Conservation (phyloP, 2,113 vertebrate species). For the Condylura cristata region DNA sequence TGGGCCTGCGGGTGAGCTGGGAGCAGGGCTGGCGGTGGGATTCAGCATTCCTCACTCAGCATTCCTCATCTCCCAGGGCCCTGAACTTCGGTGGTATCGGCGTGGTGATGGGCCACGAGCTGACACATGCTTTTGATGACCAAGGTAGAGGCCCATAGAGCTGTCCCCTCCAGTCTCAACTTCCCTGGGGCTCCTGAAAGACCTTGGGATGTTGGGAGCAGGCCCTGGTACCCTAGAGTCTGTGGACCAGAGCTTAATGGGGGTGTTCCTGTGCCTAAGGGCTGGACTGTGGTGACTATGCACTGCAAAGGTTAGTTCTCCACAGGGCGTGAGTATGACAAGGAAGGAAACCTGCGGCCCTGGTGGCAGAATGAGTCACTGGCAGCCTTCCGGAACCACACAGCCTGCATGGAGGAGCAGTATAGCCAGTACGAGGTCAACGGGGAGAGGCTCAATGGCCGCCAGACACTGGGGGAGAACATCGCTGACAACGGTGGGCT, state of each 20-base stretch:
- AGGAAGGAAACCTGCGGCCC: conserved; percentile 94
- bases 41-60: neutral
- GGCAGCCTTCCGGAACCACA: conserved; percentile 93
- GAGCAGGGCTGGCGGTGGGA: neutral
- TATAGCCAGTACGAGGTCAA: conserved; percentile 93
- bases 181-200: neutral
- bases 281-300: neutral
- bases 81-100: conserved; percentile 98
- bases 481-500: conserved; percentile 97
- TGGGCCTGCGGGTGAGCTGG: neutral
- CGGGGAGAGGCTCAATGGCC: conserved; percentile 94
- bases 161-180: neutral
- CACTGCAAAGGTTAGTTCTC: conserved; percentile 40
- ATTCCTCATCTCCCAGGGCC: conserved; percentile 86
- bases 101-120: conserved; percentile 98
- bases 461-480: conserved; percentile 97
- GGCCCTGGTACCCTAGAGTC: neutral
- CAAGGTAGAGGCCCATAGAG: conserved; percentile 89
- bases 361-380: conserved; percentile 98
- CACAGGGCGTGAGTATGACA: conserved; percentile 95
- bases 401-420: conserved; percentile 95
- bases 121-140: conserved; percentile 98
- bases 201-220: neutral
- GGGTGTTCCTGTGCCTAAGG: neutral
- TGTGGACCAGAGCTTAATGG: neutral